These are phyloP conservation scores for Bufo bufo DNA, from an alignment of 2,113 vertebrate species.

Conservation along the genomic window DNA sequence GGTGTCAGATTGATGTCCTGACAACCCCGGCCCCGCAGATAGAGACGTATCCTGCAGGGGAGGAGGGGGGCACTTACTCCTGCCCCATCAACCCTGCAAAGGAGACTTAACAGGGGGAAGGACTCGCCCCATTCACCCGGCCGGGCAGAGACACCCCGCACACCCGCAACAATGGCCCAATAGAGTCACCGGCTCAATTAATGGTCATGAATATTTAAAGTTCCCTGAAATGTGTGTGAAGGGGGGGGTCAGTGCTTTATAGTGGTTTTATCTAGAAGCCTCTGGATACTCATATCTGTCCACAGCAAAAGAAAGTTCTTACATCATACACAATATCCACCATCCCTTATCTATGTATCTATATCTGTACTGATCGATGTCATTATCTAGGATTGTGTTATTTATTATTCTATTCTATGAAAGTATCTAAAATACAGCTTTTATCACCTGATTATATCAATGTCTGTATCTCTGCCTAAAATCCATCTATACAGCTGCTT, in stretches of 20 bases:
- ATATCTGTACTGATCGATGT: too few relatives aligned
- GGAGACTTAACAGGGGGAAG: slow-evolving; percentile 77
- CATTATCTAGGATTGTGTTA: too few relatives aligned
- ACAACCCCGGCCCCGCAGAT: slow-evolving; percentile 86
- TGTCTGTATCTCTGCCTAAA: too few relatives aligned
- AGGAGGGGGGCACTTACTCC: slow-evolving; percentile 84
- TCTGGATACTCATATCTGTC: slow-evolving; percentile 2
- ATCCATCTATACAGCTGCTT: background rate
- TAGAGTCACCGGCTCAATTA: slow-evolving; percentile 88
- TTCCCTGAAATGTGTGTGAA: too few relatives aligned
- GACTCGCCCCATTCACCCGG: slow-evolving; percentile 65
- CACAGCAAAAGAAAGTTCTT: background rate
- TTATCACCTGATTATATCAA: too few relatives aligned
- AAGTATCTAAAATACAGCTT: too few relatives aligned
- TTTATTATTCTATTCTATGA: too few relatives aligned
- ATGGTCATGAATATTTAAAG: slow-evolving; percentile 98
- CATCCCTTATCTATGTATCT: too few relatives aligned
- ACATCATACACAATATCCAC: too few relatives aligned
- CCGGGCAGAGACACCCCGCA: slow-evolving; percentile 78
- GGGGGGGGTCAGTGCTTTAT: slow-evolving; percentile 60
- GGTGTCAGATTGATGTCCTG: slow-evolving; percentile 95
- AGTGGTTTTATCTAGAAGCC: background rate
- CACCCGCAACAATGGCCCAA: slow-evolving; percentile 84
- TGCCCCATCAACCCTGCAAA: slow-evolving; percentile 89
- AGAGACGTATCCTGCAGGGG: slow-evolving; percentile 91